Conservation (phyloP, 2,888 invertebrate genomes). For the Oscheius sp. region DNA sequence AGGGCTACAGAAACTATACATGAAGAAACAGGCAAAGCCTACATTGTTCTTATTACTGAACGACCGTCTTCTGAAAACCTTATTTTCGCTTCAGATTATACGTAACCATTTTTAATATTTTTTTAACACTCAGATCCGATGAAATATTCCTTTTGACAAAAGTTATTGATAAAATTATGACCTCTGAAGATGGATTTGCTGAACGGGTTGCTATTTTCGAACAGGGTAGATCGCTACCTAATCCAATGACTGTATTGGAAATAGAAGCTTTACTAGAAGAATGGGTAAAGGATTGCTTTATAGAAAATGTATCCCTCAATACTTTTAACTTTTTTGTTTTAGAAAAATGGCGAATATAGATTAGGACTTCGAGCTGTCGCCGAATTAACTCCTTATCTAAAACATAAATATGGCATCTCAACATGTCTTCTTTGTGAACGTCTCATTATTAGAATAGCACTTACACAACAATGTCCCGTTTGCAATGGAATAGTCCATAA, state of each 20-base stretch:
- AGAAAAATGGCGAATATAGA: constrained; percentile 2
- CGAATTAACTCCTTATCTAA: constrained; percentile 3
- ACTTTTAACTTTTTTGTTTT: no score
- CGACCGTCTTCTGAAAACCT: background rate
- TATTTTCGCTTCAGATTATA: background rate
- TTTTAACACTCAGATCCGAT: background rate
- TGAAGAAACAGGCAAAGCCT: background rate
- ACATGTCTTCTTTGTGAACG: background rate
- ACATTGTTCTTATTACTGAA: background rate
- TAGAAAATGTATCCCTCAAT: constrained; percentile 1
- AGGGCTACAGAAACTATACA: background rate
- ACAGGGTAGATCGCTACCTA: background rate
- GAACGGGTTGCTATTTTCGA: constrained; percentile 5
- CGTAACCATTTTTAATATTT: background rate
- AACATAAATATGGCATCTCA: background rate
- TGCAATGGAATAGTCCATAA: background rate
- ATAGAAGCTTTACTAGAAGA: background rate
- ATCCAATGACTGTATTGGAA: background rate
- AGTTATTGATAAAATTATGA: constrained; percentile 1
- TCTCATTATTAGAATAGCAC: background rate
- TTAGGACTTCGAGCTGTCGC: constrained; percentile 13
- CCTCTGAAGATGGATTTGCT: background rate
- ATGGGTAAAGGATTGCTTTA: background rate
- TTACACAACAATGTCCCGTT: background rate
- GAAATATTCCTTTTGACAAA: background rate